Evolutionary conservation across 1,140 invertebrate genomes (phyloP).

Genomic region (Zaprionus ornatus): DNA sequence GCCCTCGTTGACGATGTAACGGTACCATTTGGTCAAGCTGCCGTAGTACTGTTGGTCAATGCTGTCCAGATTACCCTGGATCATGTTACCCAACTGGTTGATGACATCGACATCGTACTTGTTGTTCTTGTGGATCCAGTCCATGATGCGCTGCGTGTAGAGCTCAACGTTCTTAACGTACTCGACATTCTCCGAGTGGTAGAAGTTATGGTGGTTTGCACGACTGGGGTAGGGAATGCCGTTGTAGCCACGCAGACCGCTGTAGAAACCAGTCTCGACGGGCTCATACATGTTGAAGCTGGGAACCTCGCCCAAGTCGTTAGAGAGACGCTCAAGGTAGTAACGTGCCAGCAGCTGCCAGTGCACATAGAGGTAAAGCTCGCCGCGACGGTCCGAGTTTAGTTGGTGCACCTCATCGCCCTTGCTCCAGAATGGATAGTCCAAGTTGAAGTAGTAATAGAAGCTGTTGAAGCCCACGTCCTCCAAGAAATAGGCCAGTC

Average conservation of each 20-base stretch:
- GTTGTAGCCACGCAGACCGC: slow-evolving; percentile 86
- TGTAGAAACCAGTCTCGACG: slow-evolving; percentile 86
- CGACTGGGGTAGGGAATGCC: slow-evolving; percentile 87
- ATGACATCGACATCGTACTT: slow-evolving; percentile 84
- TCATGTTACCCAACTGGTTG: slow-evolving; percentile 85
- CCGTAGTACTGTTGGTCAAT: slow-evolving; percentile 84
- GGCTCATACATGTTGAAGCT: slow-evolving; percentile 85
- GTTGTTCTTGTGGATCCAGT: slow-evolving; percentile 86
- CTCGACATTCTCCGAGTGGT: slow-evolving; percentile 84
- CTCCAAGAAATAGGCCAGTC: slow-evolving; percentile 88
- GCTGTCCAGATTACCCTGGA: slow-evolving; percentile 85
- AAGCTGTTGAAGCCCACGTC: slow-evolving; percentile 88
- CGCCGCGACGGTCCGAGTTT: slow-evolving; percentile 86
- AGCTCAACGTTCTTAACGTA: slow-evolving; percentile 83
- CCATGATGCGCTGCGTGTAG: slow-evolving; percentile 86
- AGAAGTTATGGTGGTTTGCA: slow-evolving; percentile 85
- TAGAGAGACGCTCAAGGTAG: slow-evolving; percentile 87
- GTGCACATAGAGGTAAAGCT: slow-evolving; percentile 86
- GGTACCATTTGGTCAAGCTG: slow-evolving; percentile 80
- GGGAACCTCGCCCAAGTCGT: slow-evolving; percentile 87
- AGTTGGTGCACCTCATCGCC: slow-evolving; percentile 84
- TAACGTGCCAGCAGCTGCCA: slow-evolving; percentile 88
- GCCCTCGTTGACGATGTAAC: slow-evolving; percentile 83
- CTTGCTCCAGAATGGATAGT: slow-evolving; percentile 85
- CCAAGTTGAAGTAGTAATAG: slow-evolving; percentile 86